Evolutionary conservation across 2,888 invertebrate genomes (phyloP).

Genomic region (Calameuta filiformis): DNA sequence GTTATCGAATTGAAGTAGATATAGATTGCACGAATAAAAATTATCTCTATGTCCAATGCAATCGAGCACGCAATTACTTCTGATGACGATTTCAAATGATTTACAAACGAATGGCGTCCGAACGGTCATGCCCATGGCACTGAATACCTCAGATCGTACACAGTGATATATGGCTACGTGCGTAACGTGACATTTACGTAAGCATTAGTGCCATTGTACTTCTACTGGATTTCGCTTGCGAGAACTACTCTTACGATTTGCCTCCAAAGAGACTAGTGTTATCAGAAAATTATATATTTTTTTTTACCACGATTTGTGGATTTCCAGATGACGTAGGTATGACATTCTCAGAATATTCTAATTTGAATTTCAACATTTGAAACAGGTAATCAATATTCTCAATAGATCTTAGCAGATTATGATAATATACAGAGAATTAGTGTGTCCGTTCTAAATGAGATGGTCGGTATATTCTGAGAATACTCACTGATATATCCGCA

Average conservation of each 20-base stretch:
- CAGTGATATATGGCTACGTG: neutral
- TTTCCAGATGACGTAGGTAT: neutral
- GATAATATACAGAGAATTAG: too few relatives aligned
- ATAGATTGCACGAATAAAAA: neutral
- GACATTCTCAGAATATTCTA: too few relatives aligned
- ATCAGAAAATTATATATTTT: neutral
- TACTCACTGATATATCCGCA: too few relatives aligned
- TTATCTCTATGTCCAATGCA: too few relatives aligned
- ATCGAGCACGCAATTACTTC: neutral
- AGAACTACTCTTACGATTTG: neutral
- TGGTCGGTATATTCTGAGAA: too few relatives aligned
- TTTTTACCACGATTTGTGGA: neutral
- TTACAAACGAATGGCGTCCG: neutral
- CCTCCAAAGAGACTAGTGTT: neutral
- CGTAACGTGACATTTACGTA: neutral
- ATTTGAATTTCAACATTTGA: too few relatives aligned
- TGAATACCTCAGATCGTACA: neutral
- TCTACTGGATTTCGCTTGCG: neutral
- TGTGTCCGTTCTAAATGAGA: too few relatives aligned
- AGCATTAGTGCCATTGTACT: neutral
- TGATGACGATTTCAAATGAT: neutral
- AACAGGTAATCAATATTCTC: too few relatives aligned
- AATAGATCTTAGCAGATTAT: too few relatives aligned
- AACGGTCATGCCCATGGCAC: neutral
- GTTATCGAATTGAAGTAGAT: neutral